Evolutionary conservation across 1,140 invertebrate species (phyloP), one percentile per base, ranked within the genome.

Genomic region (Anastrepha obliqua): DNA sequence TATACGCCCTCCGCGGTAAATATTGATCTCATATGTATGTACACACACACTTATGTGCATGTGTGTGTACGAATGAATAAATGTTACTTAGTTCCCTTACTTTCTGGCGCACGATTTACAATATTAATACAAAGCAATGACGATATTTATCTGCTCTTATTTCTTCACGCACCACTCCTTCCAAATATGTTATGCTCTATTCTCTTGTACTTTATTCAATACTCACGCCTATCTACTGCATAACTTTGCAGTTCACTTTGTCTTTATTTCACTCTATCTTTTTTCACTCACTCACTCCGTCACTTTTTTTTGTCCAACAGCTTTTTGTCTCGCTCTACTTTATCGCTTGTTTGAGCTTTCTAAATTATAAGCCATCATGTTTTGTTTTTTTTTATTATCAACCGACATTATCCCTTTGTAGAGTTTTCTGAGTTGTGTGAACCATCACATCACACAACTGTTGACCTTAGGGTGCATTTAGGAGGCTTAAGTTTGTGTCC

Each of bases 381-480:
- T 29, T 29, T 29, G 0, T 29, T 20, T 55, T 81, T 55, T 81
- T 55, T 81, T 81, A 81, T 81, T 55, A 81, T 81, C 47, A 81
- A 17, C 0, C 42, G n/a, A n/a, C 47, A 55, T 81, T 55, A 81
- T 81, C 44, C 74, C n/a, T 81, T 81, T 81, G 47, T 81, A 39
- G n/a, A 3, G 17, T 74, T 74, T 74, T 42, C 15, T 74, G 2
- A 7, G 11, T 74, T 44, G 17, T 42, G 8, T 29, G 64, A 74
- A 55, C 44, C n/a, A 51, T 20, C 47, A 62, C 15, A 20, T 47
- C 55, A 17, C 20, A 44, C 42, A 7, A 13, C 74, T 11, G 74
- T 55, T 81, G 74, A 13, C 74, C 74, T 51, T 81, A 81, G 42
- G 51, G 74, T 55, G 74, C 74, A 81, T 81, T 74, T 81, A 81